Percentiles rank a stretch among this genome's conserved stretches.
phyloP scores from a whole-genome alignment of 2,797 vertebrate species.

The Sphenopsis melanotis region DNA sequence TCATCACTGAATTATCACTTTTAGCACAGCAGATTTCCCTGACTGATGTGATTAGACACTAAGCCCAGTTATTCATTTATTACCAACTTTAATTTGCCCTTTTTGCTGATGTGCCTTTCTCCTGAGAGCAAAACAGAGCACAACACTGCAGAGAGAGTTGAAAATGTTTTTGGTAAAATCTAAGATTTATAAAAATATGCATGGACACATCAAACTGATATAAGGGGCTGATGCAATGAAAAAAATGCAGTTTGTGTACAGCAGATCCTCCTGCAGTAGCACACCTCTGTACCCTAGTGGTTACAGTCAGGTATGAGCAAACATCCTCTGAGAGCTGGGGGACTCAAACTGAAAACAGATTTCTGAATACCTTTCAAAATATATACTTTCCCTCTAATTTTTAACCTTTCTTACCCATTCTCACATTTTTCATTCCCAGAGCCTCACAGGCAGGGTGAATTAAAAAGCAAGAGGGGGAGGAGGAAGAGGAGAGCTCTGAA shows the following conservation, averaged over 20 bases:
- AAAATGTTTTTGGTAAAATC: neutral
- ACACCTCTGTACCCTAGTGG: conserved; percentile 9
- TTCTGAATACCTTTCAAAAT: neutral
- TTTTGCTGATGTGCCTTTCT: neutral
- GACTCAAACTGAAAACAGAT: neutral
- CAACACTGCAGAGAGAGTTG: fast-evolving
- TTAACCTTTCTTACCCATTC: neutral
- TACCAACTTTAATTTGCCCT: neutral
- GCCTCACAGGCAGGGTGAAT: neutral
- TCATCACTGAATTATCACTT: neutral
- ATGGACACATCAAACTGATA: neutral
- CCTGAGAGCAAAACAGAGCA: neutral
- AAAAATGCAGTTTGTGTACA: neutral
- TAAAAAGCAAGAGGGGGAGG: neutral
- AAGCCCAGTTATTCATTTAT: neutral
- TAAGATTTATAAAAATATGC: neutral
- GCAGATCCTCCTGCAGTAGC: neutral
- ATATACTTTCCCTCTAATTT: neutral
- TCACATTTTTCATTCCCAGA: neutral
- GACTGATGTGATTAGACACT: neutral
- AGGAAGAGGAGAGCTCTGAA: neutral
- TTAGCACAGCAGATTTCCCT: conserved; percentile 20
- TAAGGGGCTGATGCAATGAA: neutral
- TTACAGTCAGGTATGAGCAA: neutral
- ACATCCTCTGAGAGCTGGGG: neutral